Base-by-base conservation (phyloP, 92 coral and sea anemone genomes). In the Actinostola sp. region DNA sequence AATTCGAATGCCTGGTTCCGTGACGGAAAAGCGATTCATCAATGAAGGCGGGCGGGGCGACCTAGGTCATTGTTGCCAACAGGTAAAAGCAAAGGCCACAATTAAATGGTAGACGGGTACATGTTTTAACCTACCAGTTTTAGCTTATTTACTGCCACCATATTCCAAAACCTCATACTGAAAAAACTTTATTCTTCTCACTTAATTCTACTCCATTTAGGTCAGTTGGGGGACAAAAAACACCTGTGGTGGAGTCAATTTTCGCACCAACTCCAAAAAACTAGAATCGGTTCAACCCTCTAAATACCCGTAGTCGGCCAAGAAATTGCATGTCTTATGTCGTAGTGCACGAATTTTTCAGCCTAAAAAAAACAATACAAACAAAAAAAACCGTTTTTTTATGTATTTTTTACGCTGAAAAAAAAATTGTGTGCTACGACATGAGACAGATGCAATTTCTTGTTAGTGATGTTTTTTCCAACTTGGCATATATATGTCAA, bases 71-170 rank as follows among this genome's bases (percentile, higher is more conserved):
- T 42, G 44, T 14, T 34, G 17, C 19, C 21, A 61, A 35, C 48
- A 61, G 66, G 66, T 61, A 61, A 6, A n/a, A n/a, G n/a, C n/a
- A 27, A 5, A 35, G 12, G 28, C 42, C 65, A 30, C 21, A 17
- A 13, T 32, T 30, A n/a, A 15, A 59, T 14, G 42, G 32, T 20
- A 19, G 4, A 32, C 65, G 19, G 65, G 65, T 59, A 59, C 42
- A 34, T 35, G 48, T 55, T 24, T 61, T 61, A 30, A 31, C 46
- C 23, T 39, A 61, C 43, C 66, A 61, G 43, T n/a, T n/a, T 58
- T 58, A 15, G 44, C 43, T 44, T 61, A 34, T 61, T 61, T 61
- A 61, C 66, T 61, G 66, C 66, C 66, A 61, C 45, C 66, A 35
- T 3, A 36, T 26, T 31, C 36, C 63, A n/a, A n/a, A 58, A 30